phyloP scores from a whole-genome alignment of 2,113 vertebrate species.

The Aegotheles bennettii region DNA sequence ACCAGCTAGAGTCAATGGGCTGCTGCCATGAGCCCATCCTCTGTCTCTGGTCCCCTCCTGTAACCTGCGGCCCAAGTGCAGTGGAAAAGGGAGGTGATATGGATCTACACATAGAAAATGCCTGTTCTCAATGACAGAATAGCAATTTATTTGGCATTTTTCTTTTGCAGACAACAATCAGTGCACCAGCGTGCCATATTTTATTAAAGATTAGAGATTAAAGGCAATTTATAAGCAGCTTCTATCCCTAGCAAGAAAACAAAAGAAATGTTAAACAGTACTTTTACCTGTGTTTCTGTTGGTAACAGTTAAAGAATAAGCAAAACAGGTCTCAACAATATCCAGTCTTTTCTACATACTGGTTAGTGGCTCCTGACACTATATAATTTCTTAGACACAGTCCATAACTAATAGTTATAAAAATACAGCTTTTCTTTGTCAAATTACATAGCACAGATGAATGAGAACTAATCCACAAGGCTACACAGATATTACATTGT shows the following conservation, averaged over 20 bases:
- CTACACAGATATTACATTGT: neutral
- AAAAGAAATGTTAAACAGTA: neutral
- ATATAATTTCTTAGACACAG: neutral
- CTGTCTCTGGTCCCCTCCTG: neutral
- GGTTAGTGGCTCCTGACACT: neutral
- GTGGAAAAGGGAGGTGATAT: neutral
- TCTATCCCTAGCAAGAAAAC: neutral
- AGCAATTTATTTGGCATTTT: neutral
- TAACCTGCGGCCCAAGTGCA: neutral
- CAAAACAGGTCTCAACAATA: neutral
- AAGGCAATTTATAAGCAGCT: neutral
- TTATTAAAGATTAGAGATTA: neutral
- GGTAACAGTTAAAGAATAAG: neutral
- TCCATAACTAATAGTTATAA: neutral
- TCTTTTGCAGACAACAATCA: neutral
- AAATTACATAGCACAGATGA: constrained; percentile 9
- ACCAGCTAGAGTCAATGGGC: neutral
- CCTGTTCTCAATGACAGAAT: neutral
- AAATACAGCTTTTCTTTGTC: neutral
- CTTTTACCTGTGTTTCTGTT: neutral
- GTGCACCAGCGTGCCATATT: neutral
- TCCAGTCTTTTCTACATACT: neutral
- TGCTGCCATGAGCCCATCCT: neutral
- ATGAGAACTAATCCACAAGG: neutral
- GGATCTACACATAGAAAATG: neutral